phyloP scores from a whole-genome alignment of 1,140 invertebrate genomes.

The Polyergus mexicanus region DNA sequence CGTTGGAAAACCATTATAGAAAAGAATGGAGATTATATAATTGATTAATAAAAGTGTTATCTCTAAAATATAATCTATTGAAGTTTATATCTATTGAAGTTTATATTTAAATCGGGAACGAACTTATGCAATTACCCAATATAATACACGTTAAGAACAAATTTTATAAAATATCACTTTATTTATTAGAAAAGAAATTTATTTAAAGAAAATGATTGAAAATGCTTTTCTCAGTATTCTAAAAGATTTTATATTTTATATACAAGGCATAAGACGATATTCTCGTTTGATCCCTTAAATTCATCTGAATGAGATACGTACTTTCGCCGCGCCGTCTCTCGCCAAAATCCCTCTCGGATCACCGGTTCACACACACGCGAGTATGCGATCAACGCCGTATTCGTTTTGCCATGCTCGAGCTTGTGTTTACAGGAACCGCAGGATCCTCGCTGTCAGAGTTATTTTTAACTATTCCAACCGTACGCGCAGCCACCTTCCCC shows the following conservation, averaged over 20 bases:
- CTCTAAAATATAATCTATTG: too few species aligned
- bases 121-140: too few species aligned
- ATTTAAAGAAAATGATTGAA: neutral
- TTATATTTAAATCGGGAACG: too few species aligned
- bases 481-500: conserved; percentile 60
- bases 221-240: too few species aligned
- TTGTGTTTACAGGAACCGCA: conserved; percentile 77
- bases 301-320: conserved; percentile 9
- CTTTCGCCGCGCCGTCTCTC: conserved; percentile 26
- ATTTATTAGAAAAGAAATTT: too few species aligned
- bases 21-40: too few species aligned
- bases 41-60: too few species aligned
- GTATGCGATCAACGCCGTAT: conserved; percentile 36
- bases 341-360: conserved; percentile 33
- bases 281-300: neutral
- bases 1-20: too few species aligned
- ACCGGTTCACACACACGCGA: conserved; percentile 30
- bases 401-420: conserved; percentile 68
- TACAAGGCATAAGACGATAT: neutral
- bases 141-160: neutral
- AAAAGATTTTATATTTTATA: neutral
- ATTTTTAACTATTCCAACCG: conserved; percentile 76
- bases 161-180: neutral
- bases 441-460: conserved; percentile 71
- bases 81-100: too few species aligned